phyloP scores from a whole-genome alignment of 2,888 invertebrate species.

The Hoplodrina ambigua region DNA sequence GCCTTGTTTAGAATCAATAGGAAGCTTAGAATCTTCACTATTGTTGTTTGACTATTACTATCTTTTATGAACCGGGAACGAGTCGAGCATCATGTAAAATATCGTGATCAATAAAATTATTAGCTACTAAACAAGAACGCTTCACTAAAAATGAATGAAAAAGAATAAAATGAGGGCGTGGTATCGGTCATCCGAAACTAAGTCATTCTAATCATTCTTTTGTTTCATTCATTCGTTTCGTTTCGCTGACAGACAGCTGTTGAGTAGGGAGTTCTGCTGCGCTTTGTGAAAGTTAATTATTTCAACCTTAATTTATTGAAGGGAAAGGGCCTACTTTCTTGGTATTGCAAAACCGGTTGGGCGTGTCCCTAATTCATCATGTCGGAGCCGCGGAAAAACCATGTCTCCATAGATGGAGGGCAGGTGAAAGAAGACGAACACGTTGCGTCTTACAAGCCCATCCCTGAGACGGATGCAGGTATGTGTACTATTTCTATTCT shows the following conservation, averaged over 20 bases:
- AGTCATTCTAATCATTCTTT: conserved; percentile 23
- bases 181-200: conserved; percentile 4
- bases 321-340: conserved; percentile 72
- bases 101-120: neutral
- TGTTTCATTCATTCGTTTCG: conserved; percentile 46
- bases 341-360: conserved; percentile 72
- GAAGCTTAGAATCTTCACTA: too few species aligned
- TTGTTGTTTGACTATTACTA: too few species aligned
- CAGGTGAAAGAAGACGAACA: conserved; percentile 88
- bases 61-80: too few species aligned
- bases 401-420: conserved; percentile 85
- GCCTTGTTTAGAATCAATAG: too few species aligned
- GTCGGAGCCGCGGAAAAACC: conserved; percentile 85
- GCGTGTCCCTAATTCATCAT: conserved; percentile 75
- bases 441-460: conserved; percentile 88
- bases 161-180: conserved; percentile 52
- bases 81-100: too few species aligned
- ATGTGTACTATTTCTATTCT: conserved; percentile 55
- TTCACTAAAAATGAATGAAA: neutral
- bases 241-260: conserved; percentile 39
- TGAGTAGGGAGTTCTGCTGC: neutral
- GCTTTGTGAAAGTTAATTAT: conserved; percentile 66
- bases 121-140: too few species aligned
- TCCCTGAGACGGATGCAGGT: conserved; percentile 91
- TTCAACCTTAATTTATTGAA: conserved; percentile 66